Evolutionary conservation across 2,113 vertebrate genomes (phyloP), one percentile per base, ranked within the genome.

Genomic region (Gadus macrocephalus): DNA sequence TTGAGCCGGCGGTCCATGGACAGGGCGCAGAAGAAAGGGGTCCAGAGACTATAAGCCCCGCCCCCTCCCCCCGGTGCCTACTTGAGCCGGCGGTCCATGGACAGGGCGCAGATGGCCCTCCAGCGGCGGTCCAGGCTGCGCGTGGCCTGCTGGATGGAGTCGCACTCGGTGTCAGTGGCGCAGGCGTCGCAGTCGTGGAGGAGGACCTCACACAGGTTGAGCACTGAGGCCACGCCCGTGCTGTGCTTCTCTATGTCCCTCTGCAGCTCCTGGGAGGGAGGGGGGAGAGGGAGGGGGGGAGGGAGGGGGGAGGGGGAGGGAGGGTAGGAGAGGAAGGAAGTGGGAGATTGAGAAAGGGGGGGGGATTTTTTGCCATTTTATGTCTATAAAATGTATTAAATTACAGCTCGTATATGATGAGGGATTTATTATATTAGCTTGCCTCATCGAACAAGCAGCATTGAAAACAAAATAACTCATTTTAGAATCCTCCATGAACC

Each of bases 181-280:
- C 97, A 99, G 12, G 97, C 97, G 8, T 99, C 97, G 1, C 97
- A 97, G 89, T 99, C 97, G 0, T 98, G 97, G 70, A 99, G 94
- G 8, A 99, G 92, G 2, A 98, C 96, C 80, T 98, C 97, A n/a
- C 96, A 98, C 55, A 99, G 89, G 77, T 96, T 98, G 76, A 99
- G 92, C 49, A 99, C 96, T 0, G 97, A 99, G 2, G 96, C 96
- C 66, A 99, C 96, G 0, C 95, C 97, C 0, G 95, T 96, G 75
- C 96, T 99, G 87, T 98, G 97, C 70, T 98, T 98, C 89, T 99
- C 97, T 20, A 99, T 97, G 84, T 99, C 97, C 59, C 93, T 92
- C 91, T 99, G 97, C 14, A 98, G 94, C 68, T 97, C 96, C 97
- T 99, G 80, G 1, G 0, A 0, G 4, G 27, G 3, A 28, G 25